phyloP scores from a whole-genome alignment of 2,888 invertebrate genomes.

The Muscina levida region DNA sequence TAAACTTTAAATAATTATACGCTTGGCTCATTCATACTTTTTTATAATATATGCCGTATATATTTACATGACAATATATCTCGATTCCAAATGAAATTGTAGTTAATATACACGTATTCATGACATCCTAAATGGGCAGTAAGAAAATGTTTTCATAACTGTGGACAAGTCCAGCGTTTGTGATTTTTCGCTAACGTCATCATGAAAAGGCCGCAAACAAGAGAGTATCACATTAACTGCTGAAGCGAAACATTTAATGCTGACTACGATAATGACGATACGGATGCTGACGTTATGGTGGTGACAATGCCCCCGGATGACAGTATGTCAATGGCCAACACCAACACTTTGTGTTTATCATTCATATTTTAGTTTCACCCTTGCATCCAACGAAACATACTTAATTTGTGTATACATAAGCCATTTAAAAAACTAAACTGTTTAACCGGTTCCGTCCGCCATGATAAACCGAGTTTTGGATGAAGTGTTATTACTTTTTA shows the following conservation, averaged over 20 bases:
- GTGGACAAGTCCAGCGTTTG: neutral
- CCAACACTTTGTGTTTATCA: neutral
- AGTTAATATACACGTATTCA: neutral
- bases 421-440: no score
- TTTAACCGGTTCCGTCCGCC: no score
- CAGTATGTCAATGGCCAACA: neutral
- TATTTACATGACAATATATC: no score
- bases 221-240: neutral
- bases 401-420: no score
- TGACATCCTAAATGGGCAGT: neutral
- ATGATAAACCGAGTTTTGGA: no score
- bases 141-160: neutral
- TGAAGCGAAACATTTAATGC: neutral
- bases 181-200: neutral
- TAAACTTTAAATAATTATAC: no score
- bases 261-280: neutral
- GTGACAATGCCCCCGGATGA: neutral
- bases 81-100: no score
- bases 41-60: no score
- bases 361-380: neutral
- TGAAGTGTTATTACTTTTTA: no score
- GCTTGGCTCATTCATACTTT: no score
- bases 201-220: neutral
- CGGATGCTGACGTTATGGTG: constrained; percentile 5
- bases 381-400: neutral